Conservation (phyloP, 2,113 vertebrate genomes). For the Australoheros scitulus region DNA sequence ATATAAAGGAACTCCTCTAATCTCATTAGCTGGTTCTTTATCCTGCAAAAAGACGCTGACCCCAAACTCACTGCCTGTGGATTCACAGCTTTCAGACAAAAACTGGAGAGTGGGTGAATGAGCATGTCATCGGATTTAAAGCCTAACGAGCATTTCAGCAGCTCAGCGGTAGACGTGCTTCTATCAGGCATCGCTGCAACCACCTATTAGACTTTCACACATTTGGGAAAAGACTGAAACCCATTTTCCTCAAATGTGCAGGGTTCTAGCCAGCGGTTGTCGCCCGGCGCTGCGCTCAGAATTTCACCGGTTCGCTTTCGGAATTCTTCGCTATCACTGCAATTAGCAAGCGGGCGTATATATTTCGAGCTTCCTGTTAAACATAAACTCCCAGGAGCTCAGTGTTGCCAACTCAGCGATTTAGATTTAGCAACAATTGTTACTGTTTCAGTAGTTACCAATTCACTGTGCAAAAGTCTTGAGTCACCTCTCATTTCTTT, state of each 20-base stretch:
- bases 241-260: background rate
- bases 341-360: too few relatives aligned
- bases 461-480: background rate
- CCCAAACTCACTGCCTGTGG: background rate
- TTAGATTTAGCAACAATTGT: background rate
- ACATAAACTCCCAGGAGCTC: too few relatives aligned
- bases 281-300: too few relatives aligned
- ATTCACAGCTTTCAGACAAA: background rate
- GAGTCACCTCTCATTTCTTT: too few relatives aligned
- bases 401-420: too few relatives aligned
- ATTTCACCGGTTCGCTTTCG: too few relatives aligned
- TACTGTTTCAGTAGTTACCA: background rate
- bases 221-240: background rate
- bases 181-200: background rate
- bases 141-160: background rate
- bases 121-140: background rate
- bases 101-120: background rate
- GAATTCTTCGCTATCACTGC: too few relatives aligned
- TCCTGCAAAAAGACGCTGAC: background rate
- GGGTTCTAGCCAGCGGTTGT: too few relatives aligned
- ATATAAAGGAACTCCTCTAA: background rate
- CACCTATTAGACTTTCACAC: background rate
- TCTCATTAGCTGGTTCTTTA: background rate
- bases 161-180: background rate
- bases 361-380: too few relatives aligned